Evolutionary conservation across 2,113 vertebrate species (phyloP), one percentile per base, ranked within the genome.

Genomic region (Mirounga angustirostris): DNA sequence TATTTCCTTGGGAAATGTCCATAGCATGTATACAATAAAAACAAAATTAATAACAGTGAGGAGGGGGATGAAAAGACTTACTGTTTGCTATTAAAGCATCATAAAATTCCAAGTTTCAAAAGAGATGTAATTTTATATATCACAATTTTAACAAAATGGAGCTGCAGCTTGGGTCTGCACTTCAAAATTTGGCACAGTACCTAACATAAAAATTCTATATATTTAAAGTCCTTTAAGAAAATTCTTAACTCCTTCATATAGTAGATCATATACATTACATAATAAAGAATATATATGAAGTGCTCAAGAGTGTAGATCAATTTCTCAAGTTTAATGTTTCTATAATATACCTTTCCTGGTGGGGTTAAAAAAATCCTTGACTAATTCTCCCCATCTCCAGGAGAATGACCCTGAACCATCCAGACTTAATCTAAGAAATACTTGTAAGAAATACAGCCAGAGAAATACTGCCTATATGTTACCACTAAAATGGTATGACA

Each of bases 91-190:
- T 63, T 82, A 59, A 90, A 46, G 4, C 14, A 6, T 81, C 63
- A 81, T 54, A 61, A 82, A 96, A 89, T 65, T 89, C 59, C 94
- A 79, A 95, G 30, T 94, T 84, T 91, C 65, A 74, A 80, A 90
- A 90, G 6, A 59, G 1, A 69, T 6, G 26, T 22, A 69, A 40
- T 83, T 11, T 36, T 50, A 88, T 73, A n/a, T 78, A 76, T 81
- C 67, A 91, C 73, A 73, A 89, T 83, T 78, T 28, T 82, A 89
- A 92, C 65, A 33, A 9, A 96, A 56, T 24, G 3, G 10, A 89
- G 1, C 78, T 94, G 4, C 28, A 82, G 18, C 0, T 76, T 91
- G 43, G 11, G 5, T 89, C 78, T 65, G 2, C 67, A 7, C 18
- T 89, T 82, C 54, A 92, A 95, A 97, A 33, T 13, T 74, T 87